Percentiles rank a stretch among this genome's conserved stretches.
Evolutionary conservation across 2,797 vertebrate species (phyloP).

Genomic region (Choloepus didactylus): DNA sequence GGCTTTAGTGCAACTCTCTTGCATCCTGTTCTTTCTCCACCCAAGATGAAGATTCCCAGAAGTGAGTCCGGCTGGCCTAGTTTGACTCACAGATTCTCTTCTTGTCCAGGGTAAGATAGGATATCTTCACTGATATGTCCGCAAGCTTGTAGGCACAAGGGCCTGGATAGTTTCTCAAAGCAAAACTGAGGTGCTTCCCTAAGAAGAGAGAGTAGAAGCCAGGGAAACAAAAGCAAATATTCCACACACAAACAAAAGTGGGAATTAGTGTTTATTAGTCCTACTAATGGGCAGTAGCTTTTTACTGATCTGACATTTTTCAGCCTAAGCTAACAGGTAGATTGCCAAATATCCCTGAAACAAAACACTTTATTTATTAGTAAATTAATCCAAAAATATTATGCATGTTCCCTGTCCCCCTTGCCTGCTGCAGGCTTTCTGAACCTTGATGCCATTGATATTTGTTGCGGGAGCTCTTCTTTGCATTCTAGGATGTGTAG

Average conservation of each 20-base stretch:
- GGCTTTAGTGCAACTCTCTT: not conserved
- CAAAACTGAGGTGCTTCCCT: not conserved
- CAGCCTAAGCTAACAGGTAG: conserved; percentile 67
- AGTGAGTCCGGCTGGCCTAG: not conserved
- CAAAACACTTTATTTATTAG: conserved; percentile 38
- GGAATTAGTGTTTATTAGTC: not conserved
- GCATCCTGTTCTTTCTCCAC: not conserved
- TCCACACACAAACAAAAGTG: not conserved
- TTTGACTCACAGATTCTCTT: not conserved
- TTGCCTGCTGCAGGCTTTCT: not conserved
- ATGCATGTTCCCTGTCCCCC: conserved; percentile 51
- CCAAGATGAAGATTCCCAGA: not conserved
- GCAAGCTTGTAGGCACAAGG: not conserved
- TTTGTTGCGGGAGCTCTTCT: too few species aligned
- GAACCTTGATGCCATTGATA: not conserved
- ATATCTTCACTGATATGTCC: not conserved
- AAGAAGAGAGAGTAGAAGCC: not conserved
- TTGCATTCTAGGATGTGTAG: not conserved
- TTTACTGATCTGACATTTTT: not conserved
- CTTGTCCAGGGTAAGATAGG: not conserved
- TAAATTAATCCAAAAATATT: conserved; percentile 49
- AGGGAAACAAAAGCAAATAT: not conserved
- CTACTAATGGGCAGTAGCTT: not conserved
- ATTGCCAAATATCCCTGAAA: conserved; percentile 65
- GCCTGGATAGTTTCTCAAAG: not conserved